phyloP scores from a whole-genome alignment of 2,113 vertebrate species.

The Lophius piscatorius region DNA sequence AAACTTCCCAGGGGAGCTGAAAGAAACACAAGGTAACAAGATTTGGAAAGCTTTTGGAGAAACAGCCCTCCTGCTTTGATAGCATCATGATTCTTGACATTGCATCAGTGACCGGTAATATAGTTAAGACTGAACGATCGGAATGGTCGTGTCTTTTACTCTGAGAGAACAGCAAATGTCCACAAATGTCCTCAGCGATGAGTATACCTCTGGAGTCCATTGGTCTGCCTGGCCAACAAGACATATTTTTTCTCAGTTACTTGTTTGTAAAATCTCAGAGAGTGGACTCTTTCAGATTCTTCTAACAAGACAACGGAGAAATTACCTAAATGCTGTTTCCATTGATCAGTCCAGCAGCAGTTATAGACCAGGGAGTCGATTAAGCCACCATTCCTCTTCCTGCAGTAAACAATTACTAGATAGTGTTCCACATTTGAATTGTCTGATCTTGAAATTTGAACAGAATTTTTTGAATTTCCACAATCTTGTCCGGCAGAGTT shows the following conservation, averaged over 20 bases:
- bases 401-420: neutral
- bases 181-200: constrained; percentile 22
- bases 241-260: constrained; percentile 27
- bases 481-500: neutral
- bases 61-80: constrained; percentile 48
- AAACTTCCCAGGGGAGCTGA: constrained; percentile 67
- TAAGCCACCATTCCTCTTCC: constrained; percentile 8
- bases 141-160: constrained; percentile 30
- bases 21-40: constrained; percentile 70
- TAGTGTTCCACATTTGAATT: constrained; percentile 5
- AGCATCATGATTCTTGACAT: constrained; percentile 55
- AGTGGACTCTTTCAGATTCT: constrained; percentile 29
- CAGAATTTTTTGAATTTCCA: neutral
- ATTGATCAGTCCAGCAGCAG: constrained; percentile 58
- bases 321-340: constrained; percentile 59
- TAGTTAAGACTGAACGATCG: constrained; percentile 42
- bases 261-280: constrained; percentile 5
- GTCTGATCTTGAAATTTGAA: constrained; percentile 5
- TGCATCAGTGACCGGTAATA: constrained; percentile 56
- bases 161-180: constrained; percentile 28
- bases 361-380: constrained; percentile 29
- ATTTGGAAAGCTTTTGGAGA: constrained; percentile 71
- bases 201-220: constrained; percentile 21
- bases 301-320: constrained; percentile 47
- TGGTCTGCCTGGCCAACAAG: constrained; percentile 11